Evolutionary conservation across 2,888 invertebrate species (phyloP).

Genomic region (Cerastis rubricosa): DNA sequence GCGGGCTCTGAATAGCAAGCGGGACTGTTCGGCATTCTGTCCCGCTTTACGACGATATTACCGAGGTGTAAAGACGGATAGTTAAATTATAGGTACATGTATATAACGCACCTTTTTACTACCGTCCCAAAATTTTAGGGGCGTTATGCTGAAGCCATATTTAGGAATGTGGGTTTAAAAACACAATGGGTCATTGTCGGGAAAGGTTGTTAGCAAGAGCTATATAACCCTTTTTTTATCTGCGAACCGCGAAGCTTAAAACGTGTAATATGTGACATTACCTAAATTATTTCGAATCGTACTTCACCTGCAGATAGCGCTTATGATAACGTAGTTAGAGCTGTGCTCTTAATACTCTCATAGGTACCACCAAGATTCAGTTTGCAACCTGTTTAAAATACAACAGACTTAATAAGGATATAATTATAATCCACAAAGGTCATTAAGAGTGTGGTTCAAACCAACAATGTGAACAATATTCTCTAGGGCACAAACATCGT

Average conservation of each 20-base stretch:
- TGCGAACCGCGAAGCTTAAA: slow-evolving; percentile 13
- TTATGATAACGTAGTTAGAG: slow-evolving; percentile 21
- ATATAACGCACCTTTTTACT: slow-evolving; percentile 51
- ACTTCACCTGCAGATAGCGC: slow-evolving; percentile 8
- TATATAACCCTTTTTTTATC: slow-evolving; percentile 56
- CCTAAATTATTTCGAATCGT: slow-evolving; percentile 30
- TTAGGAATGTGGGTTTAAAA: slow-evolving; percentile 54
- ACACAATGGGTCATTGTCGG: slow-evolving; percentile 59
- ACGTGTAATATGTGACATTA: slow-evolving; percentile 22
- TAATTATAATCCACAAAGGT: neutral
- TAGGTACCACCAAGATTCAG: neutral
- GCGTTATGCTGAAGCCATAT: slow-evolving; percentile 46
- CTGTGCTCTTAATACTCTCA: neutral
- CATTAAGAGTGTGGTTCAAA: neutral
- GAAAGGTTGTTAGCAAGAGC: slow-evolving; percentile 42
- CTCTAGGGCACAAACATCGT: neutral
- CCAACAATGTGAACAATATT: neutral
- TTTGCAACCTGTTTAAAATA: neutral
- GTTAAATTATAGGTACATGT: slow-evolving; percentile 56
- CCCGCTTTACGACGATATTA: slow-evolving; percentile 57
- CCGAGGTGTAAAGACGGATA: slow-evolving; percentile 50
- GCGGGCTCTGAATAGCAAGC: slow-evolving; percentile 53
- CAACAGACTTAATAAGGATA: neutral
- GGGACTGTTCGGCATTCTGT: slow-evolving; percentile 42
- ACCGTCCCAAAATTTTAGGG: slow-evolving; percentile 40